Percentiles rank a stretch among this genome's conserved stretches.
Evolutionary conservation across 2,888 invertebrate genomes (phyloP).

Genomic region (Stenodera caucasica): DNA sequence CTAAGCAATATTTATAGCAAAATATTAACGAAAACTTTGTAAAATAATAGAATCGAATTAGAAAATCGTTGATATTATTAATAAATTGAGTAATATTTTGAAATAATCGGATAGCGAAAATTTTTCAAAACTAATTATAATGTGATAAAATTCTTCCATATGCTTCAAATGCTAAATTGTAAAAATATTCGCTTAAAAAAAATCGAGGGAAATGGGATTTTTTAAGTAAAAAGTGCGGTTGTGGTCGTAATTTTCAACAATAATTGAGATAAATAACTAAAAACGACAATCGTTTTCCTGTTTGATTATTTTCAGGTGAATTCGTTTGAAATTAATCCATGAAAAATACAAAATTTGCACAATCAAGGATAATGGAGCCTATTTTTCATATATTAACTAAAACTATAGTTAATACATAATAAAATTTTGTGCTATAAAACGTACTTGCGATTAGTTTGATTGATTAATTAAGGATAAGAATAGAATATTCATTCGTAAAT

Average conservation of each 20-base stretch:
- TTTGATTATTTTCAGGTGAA: neutral
- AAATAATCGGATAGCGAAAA: neutral
- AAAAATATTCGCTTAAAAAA: neutral
- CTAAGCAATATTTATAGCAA: neutral
- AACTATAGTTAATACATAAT: neutral
- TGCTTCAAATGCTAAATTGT: neutral
- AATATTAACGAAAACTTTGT: neutral
- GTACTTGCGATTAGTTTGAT: neutral
- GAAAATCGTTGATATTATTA: too few species aligned
- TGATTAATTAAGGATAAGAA: neutral
- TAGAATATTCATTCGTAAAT: neutral
- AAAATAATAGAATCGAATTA: neutral
- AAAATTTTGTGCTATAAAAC: neutral
- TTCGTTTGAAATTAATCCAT: neutral
- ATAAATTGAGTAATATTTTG: conserved; percentile 3
- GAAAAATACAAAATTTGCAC: neutral
- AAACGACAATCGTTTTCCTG: neutral
- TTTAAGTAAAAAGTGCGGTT: conserved; percentile 1
- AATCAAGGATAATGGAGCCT: neutral
- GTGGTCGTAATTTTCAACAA: neutral
- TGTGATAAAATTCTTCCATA: conserved; percentile 21
- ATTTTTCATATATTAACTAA: neutral
- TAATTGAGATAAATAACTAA: neutral
- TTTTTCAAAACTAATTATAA: neutral
- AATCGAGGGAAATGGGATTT: neutral